A percentile compares a stretch with the other conserved stretches of the same genome.
Conservation (phyloP, 2,113 vertebrate species). For the Ornithorhynchus anatinus region DNA sequence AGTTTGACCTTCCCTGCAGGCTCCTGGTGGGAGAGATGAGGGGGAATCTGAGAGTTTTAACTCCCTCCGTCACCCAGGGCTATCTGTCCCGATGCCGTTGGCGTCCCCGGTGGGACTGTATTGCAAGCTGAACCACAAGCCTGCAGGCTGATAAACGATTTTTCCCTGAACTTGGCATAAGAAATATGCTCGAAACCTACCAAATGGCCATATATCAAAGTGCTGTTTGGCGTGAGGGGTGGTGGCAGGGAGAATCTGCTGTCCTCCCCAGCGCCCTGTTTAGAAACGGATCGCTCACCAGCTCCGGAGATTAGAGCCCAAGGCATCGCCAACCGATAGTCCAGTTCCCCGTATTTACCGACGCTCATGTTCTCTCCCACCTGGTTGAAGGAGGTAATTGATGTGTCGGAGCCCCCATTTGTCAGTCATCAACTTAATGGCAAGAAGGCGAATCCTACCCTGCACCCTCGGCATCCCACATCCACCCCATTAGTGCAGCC, state of each 20-base stretch:
- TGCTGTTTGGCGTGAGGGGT: background rate
- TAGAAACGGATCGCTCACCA: background rate
- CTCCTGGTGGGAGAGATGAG: too few species aligned
- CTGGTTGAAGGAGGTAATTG: slow-evolving; percentile 63
- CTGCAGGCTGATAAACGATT: background rate
- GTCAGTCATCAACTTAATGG: slow-evolving; percentile 60
- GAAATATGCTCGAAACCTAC: background rate
- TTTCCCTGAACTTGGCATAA: background rate
- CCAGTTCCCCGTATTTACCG: slow-evolving; percentile 26
- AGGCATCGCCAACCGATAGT: background rate
- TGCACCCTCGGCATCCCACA: slow-evolving; percentile 56
- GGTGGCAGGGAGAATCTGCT: too few species aligned
- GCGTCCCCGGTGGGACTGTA: background rate
- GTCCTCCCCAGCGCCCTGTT: too few species aligned
- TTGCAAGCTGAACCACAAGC: background rate
- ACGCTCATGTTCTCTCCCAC: slow-evolving; percentile 37
- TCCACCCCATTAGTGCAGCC: slow-evolving; percentile 64
- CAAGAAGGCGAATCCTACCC: slow-evolving; percentile 59
- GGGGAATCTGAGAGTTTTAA: too few species aligned
- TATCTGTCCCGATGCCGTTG: background rate
- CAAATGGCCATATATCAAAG: background rate
- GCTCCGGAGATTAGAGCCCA: background rate
- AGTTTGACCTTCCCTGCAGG: too few species aligned
- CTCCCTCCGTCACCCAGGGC: too few species aligned
- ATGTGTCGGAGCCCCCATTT: slow-evolving; percentile 56